A percentile compares a stretch with the other conserved stretches of the same genome.
Evolutionary conservation across 64 coral and sea anemone genomes (phyloP).

Genomic region (Pocillopora verrucosa): DNA sequence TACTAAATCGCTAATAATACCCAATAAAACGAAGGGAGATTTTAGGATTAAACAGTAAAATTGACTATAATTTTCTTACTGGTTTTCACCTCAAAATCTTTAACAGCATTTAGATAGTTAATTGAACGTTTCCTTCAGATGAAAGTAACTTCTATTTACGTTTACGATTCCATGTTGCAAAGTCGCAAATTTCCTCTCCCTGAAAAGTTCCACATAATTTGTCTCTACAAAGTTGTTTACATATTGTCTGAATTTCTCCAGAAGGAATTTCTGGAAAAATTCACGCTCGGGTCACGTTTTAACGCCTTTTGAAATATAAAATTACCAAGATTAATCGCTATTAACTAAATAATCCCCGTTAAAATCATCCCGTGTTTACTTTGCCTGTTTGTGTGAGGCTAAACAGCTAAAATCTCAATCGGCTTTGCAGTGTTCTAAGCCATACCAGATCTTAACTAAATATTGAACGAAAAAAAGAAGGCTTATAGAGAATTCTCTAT

Average conservation of each 20-base stretch:
- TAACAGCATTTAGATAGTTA: neutral
- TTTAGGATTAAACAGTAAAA: neutral
- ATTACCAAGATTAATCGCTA: conserved; percentile 17
- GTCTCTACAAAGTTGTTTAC: neutral
- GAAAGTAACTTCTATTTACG: neutral
- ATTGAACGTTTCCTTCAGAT: neutral
- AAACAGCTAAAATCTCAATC: conserved; percentile 5
- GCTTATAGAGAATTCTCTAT: neutral
- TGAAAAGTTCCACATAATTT: neutral
- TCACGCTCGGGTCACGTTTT: neutral
- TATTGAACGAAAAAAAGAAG: neutral
- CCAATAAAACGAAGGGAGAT: neutral
- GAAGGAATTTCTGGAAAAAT: neutral
- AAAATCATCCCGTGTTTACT: neutral
- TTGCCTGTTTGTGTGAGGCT: neutral
- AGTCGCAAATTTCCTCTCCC: neutral
- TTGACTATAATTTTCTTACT: neutral
- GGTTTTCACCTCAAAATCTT: neutral
- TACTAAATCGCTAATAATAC: neutral
- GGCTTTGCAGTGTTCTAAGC: neutral
- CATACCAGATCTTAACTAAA: neutral
- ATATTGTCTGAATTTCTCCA: neutral
- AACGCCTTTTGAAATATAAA: neutral
- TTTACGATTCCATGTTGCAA: too few relatives aligned
- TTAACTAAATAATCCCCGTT: neutral